Conservation (phyloP, 1,140 invertebrate species). For the Globodera ellingtonae region DNA sequence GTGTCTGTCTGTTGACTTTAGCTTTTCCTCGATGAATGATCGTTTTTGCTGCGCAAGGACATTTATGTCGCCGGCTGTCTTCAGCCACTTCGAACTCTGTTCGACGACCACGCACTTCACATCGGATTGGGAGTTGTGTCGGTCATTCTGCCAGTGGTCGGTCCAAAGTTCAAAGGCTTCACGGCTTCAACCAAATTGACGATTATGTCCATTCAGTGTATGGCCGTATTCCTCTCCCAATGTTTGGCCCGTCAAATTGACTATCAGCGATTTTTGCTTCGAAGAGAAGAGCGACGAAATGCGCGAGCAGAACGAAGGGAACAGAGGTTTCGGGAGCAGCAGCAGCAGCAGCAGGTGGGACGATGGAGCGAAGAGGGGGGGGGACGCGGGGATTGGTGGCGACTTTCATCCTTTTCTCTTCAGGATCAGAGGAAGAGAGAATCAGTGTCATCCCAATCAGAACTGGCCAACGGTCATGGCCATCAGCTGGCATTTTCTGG, state of each 20-base stretch:
- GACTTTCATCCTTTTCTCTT: neutral
- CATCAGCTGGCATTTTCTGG: no score
- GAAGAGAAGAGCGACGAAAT: slow-evolving; percentile 57
- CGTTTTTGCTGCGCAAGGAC: slow-evolving; percentile 26
- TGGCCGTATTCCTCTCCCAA: slow-evolving; percentile 58
- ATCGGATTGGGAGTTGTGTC: slow-evolving; percentile 57
- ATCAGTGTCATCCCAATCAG: no score
- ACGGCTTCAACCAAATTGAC: slow-evolving; percentile 6
- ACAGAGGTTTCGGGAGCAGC: slow-evolving; percentile 10
- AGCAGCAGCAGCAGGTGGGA: neutral
- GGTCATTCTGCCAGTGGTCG: slow-evolving; percentile 61
- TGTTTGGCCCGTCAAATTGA: slow-evolving; percentile 64
- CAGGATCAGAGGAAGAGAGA: no score
- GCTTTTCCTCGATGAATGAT: neutral
- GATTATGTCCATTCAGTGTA: slow-evolving; percentile 52
- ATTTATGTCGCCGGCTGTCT: slow-evolving; percentile 60
- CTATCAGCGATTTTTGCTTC: slow-evolving; percentile 60
- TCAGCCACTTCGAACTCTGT: slow-evolving; percentile 54
- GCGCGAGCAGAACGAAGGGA: slow-evolving; percentile 57
- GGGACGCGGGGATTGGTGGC: neutral
- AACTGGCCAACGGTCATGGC: no score
- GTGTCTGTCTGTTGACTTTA: neutral
- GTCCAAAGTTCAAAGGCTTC: slow-evolving; percentile 19
- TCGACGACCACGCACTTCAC: slow-evolving; percentile 60
- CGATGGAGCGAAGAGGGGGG: neutral